Base-by-base conservation (phyloP, 2,113 vertebrate species). In the Marcusenius ussheri region DNA sequence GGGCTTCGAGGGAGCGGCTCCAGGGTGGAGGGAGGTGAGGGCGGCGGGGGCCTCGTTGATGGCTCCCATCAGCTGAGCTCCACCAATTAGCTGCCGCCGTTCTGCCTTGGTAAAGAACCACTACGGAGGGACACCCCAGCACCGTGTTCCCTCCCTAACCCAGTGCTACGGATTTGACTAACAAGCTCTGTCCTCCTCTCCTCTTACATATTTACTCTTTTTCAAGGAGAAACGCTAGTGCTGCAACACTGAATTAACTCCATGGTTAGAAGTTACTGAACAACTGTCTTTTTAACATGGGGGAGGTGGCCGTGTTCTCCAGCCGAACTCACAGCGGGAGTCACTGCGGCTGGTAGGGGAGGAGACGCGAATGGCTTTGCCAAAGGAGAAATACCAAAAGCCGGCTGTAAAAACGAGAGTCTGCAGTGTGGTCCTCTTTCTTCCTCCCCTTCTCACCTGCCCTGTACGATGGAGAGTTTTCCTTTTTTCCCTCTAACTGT, bases 61-160 rank as follows among this genome's bases (percentile, higher is more conserved):
- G 94, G 94, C 93, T 95, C 93, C 94, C 93, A 95, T 95, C 94
- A 94, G 93, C 93, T 91, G 92, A 84, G 84, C 93, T 88, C 93
- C 91, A 95, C 95, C 95, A 96, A 96, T 96, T 95, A 96, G 94
- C 93, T 94, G 94, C 91, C 93, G 90, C 91, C 91, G 93, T 94
- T 93, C 91, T 93, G 93, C 94, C 92, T 95, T 95, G 94, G 95
- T 95, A 94, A 94, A 96, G 95, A 94, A 95, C 93, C 93, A 93
- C 93, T 94, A 95, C 88, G 90, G 91, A 92, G 94, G 93, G 93
- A 94, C 94, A 92, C 90, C 62, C 62, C 62, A 70, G 62, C 62
- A 11, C 9, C 45, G 92, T 94, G 91, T 92, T 93, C 93, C 92
- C 93, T 93, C 94, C 92, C 92, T 93, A 94, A 94, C 93, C 92